Evolutionary conservation across 1,140 invertebrate species (phyloP), one percentile per base, ranked within the genome.

Genomic region (Cydia strobilella): DNA sequence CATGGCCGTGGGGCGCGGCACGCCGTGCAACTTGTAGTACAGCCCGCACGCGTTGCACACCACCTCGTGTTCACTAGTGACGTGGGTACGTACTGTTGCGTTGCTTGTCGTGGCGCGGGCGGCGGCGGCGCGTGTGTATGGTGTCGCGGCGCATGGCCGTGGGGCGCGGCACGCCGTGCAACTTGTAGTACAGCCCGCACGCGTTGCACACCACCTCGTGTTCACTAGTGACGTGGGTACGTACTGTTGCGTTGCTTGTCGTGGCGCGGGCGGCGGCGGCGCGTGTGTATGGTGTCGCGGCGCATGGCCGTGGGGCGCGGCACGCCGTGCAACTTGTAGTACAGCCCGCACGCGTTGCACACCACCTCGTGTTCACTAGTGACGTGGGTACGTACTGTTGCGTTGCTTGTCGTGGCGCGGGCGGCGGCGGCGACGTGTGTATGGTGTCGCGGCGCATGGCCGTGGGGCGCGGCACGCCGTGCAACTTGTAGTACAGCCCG

Each of bases 381-480:
- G n/a, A n/a, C n/a, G n/a, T n/a, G n/a, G n/a, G 94, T 12, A 88
- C 86, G 80, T 13, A 91, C 90, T 88, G 76, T 87, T 92, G 82
- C 93, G 92, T 39, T 94, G 94, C 73, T 86, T 90, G 81, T 94
- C 94, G 81, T 95, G 94, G 82, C 97, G 96, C 3, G 97, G 97
- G 86, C 98, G 96, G 81, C 98, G 95, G 92, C 98, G 97, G 77
- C 98, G 94, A n/a, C 18, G 98, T 99, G 92, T 99, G 98, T 87
- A 99, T 99, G 9, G 98, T 98, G 86, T 99, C 98, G 85, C 99
- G 97, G 83, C 98, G 95, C 98, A 99, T 99, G 31, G 98, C 97
- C 77, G 98, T 95, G 6, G 98, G 98, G 75, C 97, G 94, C 90
- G 97, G 97, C 75, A 98, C 96, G 75, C 97, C 96, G 91, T 99